Base-by-base conservation (phyloP, 1,140 invertebrate genomes). In the Drosophila repletoides region DNA sequence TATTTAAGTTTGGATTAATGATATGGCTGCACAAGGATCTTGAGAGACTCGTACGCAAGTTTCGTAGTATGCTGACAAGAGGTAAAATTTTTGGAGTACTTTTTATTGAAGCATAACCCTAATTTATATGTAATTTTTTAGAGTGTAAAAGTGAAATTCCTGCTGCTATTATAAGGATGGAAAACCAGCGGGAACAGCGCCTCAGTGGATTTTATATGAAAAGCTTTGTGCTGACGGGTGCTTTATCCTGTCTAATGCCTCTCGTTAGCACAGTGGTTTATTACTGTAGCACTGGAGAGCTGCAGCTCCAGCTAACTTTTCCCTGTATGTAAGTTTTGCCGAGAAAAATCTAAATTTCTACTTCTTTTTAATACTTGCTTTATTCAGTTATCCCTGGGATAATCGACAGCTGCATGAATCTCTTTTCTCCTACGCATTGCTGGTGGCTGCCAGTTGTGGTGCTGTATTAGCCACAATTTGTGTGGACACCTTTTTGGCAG, bases 1-100 rank as follows among this genome's bases (percentile, higher is more conserved):
- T 76, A 0, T 41, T 58, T 5, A 76, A 76, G 45, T 77, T 72
- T 14, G 53, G 49, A n/a, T 51, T 79, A 49, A 65, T 79, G 1
- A 21, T 79, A 0, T 63, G 56, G 28, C 19, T 55, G 19, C 58
- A 46, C 0, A 24, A 36, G 12, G 69, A 77, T 4, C 73, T 76
- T 1, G 15, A 22, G 1, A 12, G 29, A 0, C n/a, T 76, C 0
- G 52, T 76, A 5, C 15, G 21, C 0, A 33, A 33, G 10, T 67
- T 76, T 24, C 66, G 53, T 0, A 5, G 34, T 7, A 34, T 72
- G 14, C 65, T 76, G 12, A 1, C 12, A 0, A 21, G 21, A 36
- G 66, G 73, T 76, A 7, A 46, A 45, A 14, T 2, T 10, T 1
- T 12, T 1, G 2, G 14, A 22, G 1, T 2, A 7, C 4, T 31